These are phyloP conservation scores for Cataglyphis livida DNA, from an alignment of 2,888 invertebrate genomes.

Conservation along the genomic window DNA sequence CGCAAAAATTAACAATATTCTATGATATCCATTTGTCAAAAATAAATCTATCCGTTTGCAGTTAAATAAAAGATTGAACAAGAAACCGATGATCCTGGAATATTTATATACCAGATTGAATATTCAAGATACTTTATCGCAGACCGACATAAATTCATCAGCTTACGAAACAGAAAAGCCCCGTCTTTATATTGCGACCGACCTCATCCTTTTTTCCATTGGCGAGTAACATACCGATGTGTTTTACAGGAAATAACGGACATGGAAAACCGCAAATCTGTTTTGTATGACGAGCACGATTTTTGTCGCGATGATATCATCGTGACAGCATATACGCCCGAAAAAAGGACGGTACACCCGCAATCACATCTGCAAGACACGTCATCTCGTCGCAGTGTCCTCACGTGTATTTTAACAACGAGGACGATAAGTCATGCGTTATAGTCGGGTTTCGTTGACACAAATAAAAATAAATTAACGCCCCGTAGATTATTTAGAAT, in stretches of 20 bases:
- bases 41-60: background rate
- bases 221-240: constrained; percentile 1
- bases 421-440: constrained; percentile 10
- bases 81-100: background rate
- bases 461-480: constrained; percentile 53
- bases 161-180: constrained; percentile 28
- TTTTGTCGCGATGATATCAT: constrained; percentile 76
- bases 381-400: constrained; percentile 53
- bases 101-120: background rate
- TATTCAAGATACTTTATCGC: background rate
- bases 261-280: constrained; percentile 76
- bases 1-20: background rate
- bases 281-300: constrained; percentile 78
- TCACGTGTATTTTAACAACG: constrained; percentile 19
- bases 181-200: background rate
- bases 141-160: background rate
- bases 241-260: constrained; percentile 68
- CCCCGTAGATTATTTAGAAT: constrained; percentile 54
- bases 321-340: constrained; percentile 57
- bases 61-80: background rate
- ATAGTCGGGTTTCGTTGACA: background rate
- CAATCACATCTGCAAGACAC: constrained; percentile 41
- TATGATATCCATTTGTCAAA: background rate
- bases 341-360: constrained; percentile 54
- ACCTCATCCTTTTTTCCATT: constrained; percentile 21